Conservation (phyloP, 2,888 invertebrate species). For the Proisotoma minuta region DNA sequence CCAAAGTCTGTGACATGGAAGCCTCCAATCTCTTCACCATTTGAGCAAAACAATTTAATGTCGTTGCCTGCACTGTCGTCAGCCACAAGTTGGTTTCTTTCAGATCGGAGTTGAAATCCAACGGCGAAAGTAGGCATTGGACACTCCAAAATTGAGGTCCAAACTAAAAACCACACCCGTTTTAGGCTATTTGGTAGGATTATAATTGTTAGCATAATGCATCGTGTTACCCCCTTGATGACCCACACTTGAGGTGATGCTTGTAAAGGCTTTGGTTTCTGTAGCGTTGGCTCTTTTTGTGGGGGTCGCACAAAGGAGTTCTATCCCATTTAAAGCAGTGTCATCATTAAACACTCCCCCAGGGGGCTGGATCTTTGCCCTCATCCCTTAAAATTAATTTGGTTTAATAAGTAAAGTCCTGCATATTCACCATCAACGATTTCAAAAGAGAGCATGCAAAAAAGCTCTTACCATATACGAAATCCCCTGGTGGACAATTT, state of each 20-base stretch:
- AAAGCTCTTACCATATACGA: constrained; percentile 1
- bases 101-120: constrained; percentile 16
- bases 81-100: constrained; percentile 4
- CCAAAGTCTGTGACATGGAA: constrained; percentile 10
- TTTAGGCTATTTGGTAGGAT: too few relatives aligned
- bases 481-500: neutral
- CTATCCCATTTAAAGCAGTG: constrained; percentile 14
- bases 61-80: constrained; percentile 19
- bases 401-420: neutral
- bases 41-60: constrained; percentile 9
- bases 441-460: too few relatives aligned
- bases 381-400: neutral
- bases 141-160: constrained; percentile 14
- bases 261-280: neutral
- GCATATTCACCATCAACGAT: too few relatives aligned
- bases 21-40: constrained; percentile 3
- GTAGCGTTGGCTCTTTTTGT: neutral
- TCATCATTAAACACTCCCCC: constrained; percentile 1
- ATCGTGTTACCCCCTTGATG: constrained; percentile 5
- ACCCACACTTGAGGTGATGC: constrained; percentile 7
- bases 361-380: neutral
- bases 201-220: too few relatives aligned
- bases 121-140: constrained; percentile 10
- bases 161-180: too few relatives aligned
- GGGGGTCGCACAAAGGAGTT: neutral